Evolutionary conservation across 2,797 vertebrate genomes (phyloP).

Genomic region (Sorex maritimensis): DNA sequence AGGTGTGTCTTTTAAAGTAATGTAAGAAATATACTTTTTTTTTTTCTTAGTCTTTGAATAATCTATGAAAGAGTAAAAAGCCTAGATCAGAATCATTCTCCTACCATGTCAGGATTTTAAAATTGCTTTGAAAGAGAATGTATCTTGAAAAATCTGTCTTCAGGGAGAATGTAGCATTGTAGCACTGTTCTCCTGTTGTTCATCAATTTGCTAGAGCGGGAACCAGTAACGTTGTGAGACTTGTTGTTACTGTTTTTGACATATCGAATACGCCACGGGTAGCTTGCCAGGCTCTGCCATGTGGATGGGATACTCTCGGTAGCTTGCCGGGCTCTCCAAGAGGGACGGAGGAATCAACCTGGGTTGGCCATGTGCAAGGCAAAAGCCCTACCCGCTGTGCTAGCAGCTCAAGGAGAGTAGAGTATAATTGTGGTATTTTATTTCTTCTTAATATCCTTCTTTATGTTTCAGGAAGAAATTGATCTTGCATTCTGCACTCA

Average conservation of each 20-base stretch:
- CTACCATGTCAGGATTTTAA: slow-evolving; percentile 47
- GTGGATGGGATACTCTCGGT: too few relatives aligned
- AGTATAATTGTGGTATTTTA: slow-evolving; percentile 68
- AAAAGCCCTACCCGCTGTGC: too few relatives aligned
- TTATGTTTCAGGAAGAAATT: slow-evolving; percentile 75
- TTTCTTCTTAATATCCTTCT: slow-evolving; percentile 71
- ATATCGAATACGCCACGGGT: too few relatives aligned
- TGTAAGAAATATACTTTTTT: slow-evolving; percentile 64
- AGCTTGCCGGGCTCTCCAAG: too few relatives aligned
- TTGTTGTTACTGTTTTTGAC: too few relatives aligned
- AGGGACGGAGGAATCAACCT: too few relatives aligned
- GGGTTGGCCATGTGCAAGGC: too few relatives aligned
- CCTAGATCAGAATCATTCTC: slow-evolving; percentile 46
- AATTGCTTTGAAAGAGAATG: slow-evolving; percentile 66
- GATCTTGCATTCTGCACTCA: neutral
- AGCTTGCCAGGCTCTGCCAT: too few relatives aligned
- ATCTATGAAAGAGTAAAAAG: slow-evolving; percentile 34
- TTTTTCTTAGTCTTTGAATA: slow-evolving; percentile 61
- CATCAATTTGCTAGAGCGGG: too few relatives aligned
- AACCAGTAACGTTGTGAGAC: too few relatives aligned
- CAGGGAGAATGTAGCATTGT: slow-evolving; percentile 2
- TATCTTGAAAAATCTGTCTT: slow-evolving; percentile 64
- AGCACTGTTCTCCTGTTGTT: too few relatives aligned
- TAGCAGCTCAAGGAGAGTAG: slow-evolving; percentile 35
- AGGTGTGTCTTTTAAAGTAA: slow-evolving; percentile 55